A percentile compares a stretch with the other conserved stretches of the same genome.
These are phyloP conservation scores for Equus przewalskii DNA, from an alignment of 2,113 vertebrate genomes.

Conservation along the genomic window DNA sequence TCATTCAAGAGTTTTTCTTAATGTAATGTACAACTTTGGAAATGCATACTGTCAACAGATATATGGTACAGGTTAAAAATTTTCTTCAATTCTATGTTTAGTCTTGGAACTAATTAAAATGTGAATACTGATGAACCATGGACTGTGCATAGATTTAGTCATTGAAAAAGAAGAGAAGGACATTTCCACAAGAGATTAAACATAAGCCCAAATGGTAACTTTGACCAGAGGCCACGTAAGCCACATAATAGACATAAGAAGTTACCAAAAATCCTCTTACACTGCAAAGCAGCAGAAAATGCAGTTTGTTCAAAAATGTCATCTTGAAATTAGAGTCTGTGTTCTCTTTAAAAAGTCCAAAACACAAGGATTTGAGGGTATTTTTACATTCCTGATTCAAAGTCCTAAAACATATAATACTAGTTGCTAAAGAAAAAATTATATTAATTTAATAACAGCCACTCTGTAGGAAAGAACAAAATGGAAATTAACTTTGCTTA, in stretches of 20 bases:
- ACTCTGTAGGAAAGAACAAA: background rate
- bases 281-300: conserved; percentile 31
- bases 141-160: background rate
- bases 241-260: background rate
- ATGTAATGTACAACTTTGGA: conserved; percentile 4
- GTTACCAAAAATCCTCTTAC: background rate
- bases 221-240: conserved; percentile 38
- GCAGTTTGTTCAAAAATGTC: conserved; percentile 20
- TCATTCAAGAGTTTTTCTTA: conserved; percentile 48
- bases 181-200: conserved; percentile 44
- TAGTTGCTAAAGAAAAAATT: conserved; percentile 31
- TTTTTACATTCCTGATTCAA: conserved; percentile 52
- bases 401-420: conserved; percentile 38
- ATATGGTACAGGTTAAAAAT: background rate
- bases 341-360: background rate
- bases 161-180: background rate
- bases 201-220: background rate
- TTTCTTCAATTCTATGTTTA: conserved; percentile 55
- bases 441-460: conserved; percentile 1
- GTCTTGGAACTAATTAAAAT: conserved; percentile 51
- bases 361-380: background rate
- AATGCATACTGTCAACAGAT: background rate
- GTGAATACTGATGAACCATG: background rate
- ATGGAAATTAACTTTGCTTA: conserved; percentile 39
- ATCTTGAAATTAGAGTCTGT: conserved; percentile 43